phyloP scores from a whole-genome alignment of 2,888 invertebrate species.

The Syrphus vitripennis region DNA sequence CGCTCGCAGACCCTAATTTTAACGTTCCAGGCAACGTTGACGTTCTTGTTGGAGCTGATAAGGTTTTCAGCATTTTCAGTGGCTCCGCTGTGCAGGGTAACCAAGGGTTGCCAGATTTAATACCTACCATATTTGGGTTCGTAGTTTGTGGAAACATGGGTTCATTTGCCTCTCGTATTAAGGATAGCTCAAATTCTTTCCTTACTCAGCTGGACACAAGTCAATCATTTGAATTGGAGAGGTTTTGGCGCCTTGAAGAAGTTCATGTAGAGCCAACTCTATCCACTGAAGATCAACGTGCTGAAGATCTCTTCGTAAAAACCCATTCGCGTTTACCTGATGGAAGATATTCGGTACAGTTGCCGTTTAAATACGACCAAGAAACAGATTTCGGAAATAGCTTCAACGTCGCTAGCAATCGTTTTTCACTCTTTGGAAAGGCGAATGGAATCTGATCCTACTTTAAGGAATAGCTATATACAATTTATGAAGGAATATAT shows the following conservation, averaged over 20 bases:
- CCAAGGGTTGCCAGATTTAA: not conserved
- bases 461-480: not conserved
- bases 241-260: constrained; percentile 16
- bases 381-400: not conserved
- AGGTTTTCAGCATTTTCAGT: constrained; percentile 6
- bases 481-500: constrained; percentile 35
- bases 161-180: not conserved
- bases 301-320: constrained; percentile 3
- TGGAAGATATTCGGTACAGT: constrained; percentile 4
- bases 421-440: not conserved
- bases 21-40: not conserved
- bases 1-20: not conserved
- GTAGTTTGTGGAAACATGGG: not conserved
- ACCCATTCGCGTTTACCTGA: not conserved
- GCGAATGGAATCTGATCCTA: not conserved
- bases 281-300: constrained; percentile 1
- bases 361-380: constrained; percentile 2
- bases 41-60: not conserved
- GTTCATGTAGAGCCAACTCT: not conserved
- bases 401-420: not conserved
- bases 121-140: constrained; percentile 7
- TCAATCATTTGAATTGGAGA: not conserved
- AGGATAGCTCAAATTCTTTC: not conserved
- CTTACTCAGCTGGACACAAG: not conserved
- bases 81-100: not conserved